Percentiles rank a stretch among this genome's conserved stretches.
Evolutionary conservation across 2,888 invertebrate genomes (phyloP).

Genomic region (Rosalia funebris): DNA sequence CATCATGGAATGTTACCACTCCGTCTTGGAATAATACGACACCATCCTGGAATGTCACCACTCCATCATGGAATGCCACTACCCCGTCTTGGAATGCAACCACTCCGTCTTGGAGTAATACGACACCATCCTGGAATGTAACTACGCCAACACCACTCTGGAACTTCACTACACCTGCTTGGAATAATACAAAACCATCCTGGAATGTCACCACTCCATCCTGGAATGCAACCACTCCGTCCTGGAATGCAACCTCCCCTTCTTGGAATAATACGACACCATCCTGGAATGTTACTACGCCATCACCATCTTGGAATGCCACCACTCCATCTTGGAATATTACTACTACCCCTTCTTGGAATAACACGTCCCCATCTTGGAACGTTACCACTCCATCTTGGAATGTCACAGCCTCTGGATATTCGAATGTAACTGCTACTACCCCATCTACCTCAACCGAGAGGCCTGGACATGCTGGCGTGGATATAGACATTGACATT

Average conservation of each 20-base stretch:
- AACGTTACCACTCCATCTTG: not conserved
- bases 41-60: not conserved
- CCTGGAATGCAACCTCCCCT: not conserved
- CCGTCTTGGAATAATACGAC: not conserved
- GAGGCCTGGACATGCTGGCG: not conserved
- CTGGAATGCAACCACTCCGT: not conserved
- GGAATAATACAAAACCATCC: not conserved
- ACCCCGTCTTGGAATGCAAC: slow-evolving; percentile 5
- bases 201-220: not conserved
- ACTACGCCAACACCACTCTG: slow-evolving; percentile 9
- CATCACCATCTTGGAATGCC: slow-evolving; percentile 2
- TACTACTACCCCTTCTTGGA: slow-evolving; percentile 5
- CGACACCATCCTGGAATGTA: not conserved
- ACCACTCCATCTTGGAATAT: slow-evolving; percentile 13
- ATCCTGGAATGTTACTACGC: slow-evolving; percentile 5
- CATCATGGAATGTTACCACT: not conserved
- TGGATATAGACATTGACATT: not conserved
- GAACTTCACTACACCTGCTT: not conserved
- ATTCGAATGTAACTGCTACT: not conserved
- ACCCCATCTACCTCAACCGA: not conserved
- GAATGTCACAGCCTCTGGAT: no score
- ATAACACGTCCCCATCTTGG: not conserved
- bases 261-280: not conserved
- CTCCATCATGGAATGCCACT: not conserved
- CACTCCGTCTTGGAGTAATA: not conserved